Evolutionary conservation across 1,140 invertebrate species (phyloP), one percentile per base, ranked within the genome.

Genomic region (Gryon sp.): DNA sequence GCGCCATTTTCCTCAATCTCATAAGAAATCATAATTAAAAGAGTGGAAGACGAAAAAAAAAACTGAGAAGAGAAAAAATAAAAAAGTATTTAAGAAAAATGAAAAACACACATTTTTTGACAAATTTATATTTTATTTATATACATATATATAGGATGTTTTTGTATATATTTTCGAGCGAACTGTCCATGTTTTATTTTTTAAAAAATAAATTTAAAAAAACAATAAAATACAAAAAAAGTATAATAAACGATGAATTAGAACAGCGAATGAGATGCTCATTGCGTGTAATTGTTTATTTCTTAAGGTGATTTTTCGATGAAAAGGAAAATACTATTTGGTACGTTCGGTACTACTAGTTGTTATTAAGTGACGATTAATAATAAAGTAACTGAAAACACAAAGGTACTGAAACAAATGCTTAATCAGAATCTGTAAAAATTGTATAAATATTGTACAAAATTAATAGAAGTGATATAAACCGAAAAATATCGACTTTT

Each of bases 371-470:
- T 59, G 52, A 76, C 46, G 45, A 75, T 75, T 77, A 65, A 76
- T 69, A 62, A 59, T 46, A 60, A 66, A 55, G 46, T 46, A 60
- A 66, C 41, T 70, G 65, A 66, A n/a, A n/a, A n/a, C n/a, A n/a
- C n/a, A n/a, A n/a, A n/a, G n/a, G n/a, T n/a, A n/a, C n/a, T n/a
- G n/a, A n/a, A n/a, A n/a, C n/a, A 70, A 69, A 80, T 81, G 73
- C 76, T 79, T 79, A 78, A 78, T 79, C 70, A 69, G 65, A 80
- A 66, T 77, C 76, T 80, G 80, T 80, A 80, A 80, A 81, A 83
- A 80, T 74, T 83, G 82, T 83, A 83, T 83, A 76, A 80, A 82
- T 82, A 73, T 74, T 83, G 82, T 82, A 83, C 82, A 83, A 83
- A 83, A 83, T 82, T 81, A 82, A 83, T 83, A 83, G 80, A 80